phyloP scores from a whole-genome alignment of 2,113 vertebrate species.

The Euleptes europaea region DNA sequence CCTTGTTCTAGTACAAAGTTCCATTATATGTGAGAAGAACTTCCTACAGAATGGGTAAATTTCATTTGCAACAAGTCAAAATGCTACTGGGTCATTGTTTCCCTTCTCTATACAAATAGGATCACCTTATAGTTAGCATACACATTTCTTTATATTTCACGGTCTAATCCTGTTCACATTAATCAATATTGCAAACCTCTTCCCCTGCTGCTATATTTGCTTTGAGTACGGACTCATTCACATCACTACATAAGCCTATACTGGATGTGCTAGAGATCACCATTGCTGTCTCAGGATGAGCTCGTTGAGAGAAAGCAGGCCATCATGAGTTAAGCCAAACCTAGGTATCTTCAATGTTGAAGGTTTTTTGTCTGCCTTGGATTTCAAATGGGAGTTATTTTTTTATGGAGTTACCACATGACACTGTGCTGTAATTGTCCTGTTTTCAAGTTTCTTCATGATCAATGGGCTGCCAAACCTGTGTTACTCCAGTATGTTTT shows the following conservation, averaged over 20 bases:
- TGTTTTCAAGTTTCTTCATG: too few relatives aligned
- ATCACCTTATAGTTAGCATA: background rate
- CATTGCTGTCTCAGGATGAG: background rate
- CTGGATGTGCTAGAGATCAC: background rate
- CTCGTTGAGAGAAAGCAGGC: background rate
- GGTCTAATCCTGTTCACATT: background rate
- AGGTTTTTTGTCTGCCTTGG: too few relatives aligned
- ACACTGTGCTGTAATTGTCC: too few relatives aligned
- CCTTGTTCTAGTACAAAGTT: conserved; percentile 25
- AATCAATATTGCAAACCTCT: background rate
- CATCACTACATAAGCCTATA: background rate
- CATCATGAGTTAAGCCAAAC: background rate
- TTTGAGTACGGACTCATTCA: background rate
- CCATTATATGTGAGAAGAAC: background rate
- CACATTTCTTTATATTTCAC: background rate
- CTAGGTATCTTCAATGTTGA: too few relatives aligned
- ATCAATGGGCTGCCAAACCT: too few relatives aligned
- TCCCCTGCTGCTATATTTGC: background rate
- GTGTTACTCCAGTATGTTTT: too few relatives aligned
- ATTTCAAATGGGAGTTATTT: too few relatives aligned
- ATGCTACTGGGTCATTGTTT: background rate
- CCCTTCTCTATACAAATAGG: background rate
- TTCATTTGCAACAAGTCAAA: conserved; percentile 23
- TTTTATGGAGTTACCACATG: too few relatives aligned
- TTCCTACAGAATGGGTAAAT: conserved; percentile 28